Evolutionary conservation across 2,113 vertebrate species (phyloP).

Genomic region (Nyctereutes procyonoides): DNA sequence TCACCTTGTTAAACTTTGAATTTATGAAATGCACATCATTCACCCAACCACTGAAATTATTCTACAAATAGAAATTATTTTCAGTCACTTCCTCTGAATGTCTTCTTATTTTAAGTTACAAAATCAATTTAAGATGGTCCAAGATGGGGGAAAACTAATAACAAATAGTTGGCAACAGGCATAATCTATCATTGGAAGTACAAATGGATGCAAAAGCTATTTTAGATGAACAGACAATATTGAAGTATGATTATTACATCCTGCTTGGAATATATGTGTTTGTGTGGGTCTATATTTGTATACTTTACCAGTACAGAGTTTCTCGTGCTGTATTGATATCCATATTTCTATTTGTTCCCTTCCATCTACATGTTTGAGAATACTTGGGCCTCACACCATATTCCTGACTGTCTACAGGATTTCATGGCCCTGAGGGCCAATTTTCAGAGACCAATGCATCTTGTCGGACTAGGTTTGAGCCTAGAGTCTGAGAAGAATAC

Average conservation of each 20-base stretch:
- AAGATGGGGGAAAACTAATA: not conserved
- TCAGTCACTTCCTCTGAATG: conserved; percentile 28
- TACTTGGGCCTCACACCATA: not conserved
- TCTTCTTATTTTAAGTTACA: conserved; percentile 55
- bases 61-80: conserved; percentile 58
- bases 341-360: not conserved
- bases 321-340: not conserved
- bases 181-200: not conserved
- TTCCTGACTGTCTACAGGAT: not conserved
- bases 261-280: not conserved
- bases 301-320: not conserved
- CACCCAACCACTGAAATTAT: conserved; percentile 20
- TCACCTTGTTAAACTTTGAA: not conserved
- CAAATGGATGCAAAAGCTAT: conserved; percentile 10
- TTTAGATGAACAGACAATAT: not conserved
- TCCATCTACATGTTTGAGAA: conserved; percentile 6
- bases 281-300: not conserved
- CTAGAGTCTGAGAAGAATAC: conserved; percentile 75
- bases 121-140: conserved; percentile 58
- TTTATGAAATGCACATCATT: not conserved
- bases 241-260: not conserved
- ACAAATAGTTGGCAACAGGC: not conserved
- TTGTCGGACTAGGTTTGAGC: conserved; percentile 11
- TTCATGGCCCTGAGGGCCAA: conserved; percentile 37
- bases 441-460: conserved; percentile 66